Evolutionary conservation across 1,140 invertebrate genomes (phyloP).

Genomic region (Drosophila varians): DNA sequence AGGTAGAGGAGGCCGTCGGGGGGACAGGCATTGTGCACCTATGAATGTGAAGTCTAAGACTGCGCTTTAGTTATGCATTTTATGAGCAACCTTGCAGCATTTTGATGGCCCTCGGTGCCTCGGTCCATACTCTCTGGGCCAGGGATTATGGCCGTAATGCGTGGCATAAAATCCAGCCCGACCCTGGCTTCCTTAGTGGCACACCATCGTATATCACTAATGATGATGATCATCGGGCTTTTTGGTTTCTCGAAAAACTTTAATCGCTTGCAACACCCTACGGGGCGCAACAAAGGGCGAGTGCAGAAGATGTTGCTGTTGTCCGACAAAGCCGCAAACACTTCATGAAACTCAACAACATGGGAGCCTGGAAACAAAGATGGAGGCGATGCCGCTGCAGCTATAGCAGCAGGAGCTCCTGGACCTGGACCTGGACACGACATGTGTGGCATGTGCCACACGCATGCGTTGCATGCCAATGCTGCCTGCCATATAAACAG

Average conservation of each 20-base stretch:
- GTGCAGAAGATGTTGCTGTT: constrained; percentile 32
- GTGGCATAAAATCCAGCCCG: constrained; percentile 40
- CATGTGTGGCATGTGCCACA: constrained; percentile 59
- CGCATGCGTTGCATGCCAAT: constrained; percentile 64
- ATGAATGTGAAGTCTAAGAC: constrained; percentile 47
- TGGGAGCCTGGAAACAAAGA: constrained; percentile 1
- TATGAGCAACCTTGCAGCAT: constrained; percentile 46
- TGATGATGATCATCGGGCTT: constrained; percentile 44
- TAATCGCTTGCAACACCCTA: constrained; percentile 29
- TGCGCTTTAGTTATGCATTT: constrained; percentile 57
- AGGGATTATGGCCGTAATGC: constrained; percentile 40
- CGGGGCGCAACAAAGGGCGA: constrained; percentile 3
- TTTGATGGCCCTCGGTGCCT: constrained; percentile 45
- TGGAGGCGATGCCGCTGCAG: constrained; percentile 4
- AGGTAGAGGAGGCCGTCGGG: not conserved
- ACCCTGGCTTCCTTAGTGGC: constrained; percentile 6
- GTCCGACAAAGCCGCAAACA: constrained; percentile 50
- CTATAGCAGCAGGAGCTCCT: constrained; percentile 5
- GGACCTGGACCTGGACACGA: constrained; percentile 26
- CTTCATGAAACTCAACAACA: constrained; percentile 48
- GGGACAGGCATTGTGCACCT: constrained; percentile 41
- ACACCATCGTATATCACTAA: constrained; percentile 37
- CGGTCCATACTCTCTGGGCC: constrained; percentile 18
- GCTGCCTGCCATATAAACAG: constrained; percentile 52
- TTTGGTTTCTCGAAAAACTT: constrained; percentile 43